These are phyloP conservation scores for Corydoras maculifer DNA, from an alignment of 2,113 vertebrate genomes.

Conservation along the genomic window DNA sequence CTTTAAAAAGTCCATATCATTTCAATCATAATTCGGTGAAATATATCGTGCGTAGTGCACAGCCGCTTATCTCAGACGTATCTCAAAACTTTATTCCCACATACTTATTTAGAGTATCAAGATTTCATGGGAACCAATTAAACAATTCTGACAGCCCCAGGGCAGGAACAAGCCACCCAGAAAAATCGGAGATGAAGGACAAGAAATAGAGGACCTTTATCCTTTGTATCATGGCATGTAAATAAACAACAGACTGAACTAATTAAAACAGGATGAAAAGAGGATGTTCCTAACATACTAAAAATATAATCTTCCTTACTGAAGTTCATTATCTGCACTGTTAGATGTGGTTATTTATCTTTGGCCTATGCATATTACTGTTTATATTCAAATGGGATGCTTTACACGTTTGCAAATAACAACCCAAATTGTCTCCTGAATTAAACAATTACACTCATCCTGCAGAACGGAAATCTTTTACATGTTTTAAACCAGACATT, in stretches of 20 bases:
- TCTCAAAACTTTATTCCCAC: not conserved
- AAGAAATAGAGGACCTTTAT: constrained; percentile 10
- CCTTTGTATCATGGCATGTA: constrained; percentile 10
- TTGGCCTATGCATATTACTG: not conserved
- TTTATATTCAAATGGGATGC: no score
- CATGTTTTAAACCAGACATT: no score
- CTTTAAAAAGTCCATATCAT: no score
- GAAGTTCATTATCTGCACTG: not conserved
- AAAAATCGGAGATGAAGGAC: constrained; percentile 2
- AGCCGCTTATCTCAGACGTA: not conserved
- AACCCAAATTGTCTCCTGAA: no score
- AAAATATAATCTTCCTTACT: not conserved
- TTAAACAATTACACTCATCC: no score
- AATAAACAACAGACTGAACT: not conserved
- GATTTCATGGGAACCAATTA: constrained; percentile 29
- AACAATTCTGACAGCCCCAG: constrained; percentile 8
- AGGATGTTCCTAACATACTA: not conserved
- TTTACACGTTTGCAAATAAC: no score
- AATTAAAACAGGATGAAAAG: not conserved
- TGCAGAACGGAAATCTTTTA: no score
- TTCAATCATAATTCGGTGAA: no score
- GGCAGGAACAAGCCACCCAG: constrained; percentile 14
- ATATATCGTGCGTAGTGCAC: not conserved
- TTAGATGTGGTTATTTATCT: not conserved
- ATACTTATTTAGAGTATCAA: constrained; percentile 18